Base-by-base conservation (phyloP, 1,140 invertebrate species). In the Papilio xuthus region DNA sequence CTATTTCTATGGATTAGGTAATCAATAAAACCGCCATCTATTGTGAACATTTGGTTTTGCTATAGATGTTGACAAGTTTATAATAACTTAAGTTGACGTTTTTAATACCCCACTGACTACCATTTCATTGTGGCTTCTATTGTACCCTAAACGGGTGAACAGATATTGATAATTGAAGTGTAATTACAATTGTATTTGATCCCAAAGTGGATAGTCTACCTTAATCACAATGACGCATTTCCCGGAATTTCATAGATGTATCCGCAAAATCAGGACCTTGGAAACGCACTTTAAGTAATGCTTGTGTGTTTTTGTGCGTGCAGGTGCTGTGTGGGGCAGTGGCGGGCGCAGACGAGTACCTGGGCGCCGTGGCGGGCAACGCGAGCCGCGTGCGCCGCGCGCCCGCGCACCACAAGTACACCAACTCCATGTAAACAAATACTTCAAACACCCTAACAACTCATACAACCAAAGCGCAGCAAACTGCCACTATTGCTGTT, bases 271-370 rank as follows among this genome's bases (percentile, higher is more conserved):
- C 13, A 10, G 8, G 42, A 9, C 50, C 7, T 18, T 53, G 50
- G 50, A 53, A n/a, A 20, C 50, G 7, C 50, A 53, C 18, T n/a
- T 67, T 67, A 28, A 67, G 13, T 4, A 28, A 28, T 32, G 0
- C 28, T 13, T 32, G 6, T 67, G 60, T 67, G 69, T 56, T 26
- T 72, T 60, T 78, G 56, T 86, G 8, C 90, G 56, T 86, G 8
- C 90, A 93, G 92, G 92, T 93, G 90, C 88, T 93, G 90, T 92
- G 90, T 88, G 90, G 91, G 86, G 91, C 91, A 89, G 89, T 92
- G 89, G 91, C 88, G 86, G 88, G 89, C 85, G 89, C 87, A 78
- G 89, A 88, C 88, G 90, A 91, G 84, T 79, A 88, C 85, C 83
- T 87, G 82, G 90, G 82, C 88, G 90, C 90, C 85, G 80, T 87